Base-by-base conservation (phyloP, 2,888 invertebrate species). In the Polymixis flavicincta region DNA sequence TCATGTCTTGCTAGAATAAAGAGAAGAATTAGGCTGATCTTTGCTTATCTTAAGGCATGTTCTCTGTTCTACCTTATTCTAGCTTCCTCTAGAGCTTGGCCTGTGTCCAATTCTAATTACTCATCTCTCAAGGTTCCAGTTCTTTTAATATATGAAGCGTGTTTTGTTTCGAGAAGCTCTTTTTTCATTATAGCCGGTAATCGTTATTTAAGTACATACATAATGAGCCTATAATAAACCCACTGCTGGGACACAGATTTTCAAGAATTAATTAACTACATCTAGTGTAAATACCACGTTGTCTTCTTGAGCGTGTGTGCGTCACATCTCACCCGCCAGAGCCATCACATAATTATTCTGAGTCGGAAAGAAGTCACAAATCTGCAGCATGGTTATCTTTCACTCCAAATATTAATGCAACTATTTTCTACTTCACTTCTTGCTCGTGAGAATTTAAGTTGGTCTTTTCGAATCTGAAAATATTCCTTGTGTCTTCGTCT, bases 311-410 rank as follows among this genome's bases (percentile, higher is more conserved):
- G 69, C 67, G 42, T 92, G 91, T 90, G 85, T 87, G 87, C 89
- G 89, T 93, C 93, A 92, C 93, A 94, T 94, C 92, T 93, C 91
- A 93, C 87, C 83, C 79, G 64, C 84, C 84, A 76, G 74, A 79
- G 84, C 87, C 87, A 89, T 88, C 90, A 90, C 92, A 94, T 95
- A 94, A 93, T 89, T 95, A 93, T 89, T 95, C 92, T 89, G 87
- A 85, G 85, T 86, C 85, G 61, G 90, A 93, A 94, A 94, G 92
- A 93, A 94, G 94, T 88, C 91, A 93, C 94, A 94, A 94, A 94
- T 94, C 94, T 89, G 78, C 78, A 82, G 80, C 76, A 84, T 78
- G 85, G 63, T 11, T 57, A 14, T 8, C 22, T 60, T n/a, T 45
- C 25, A 64, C 22, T 45, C 13, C 42, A 45, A 45, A 45, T 45